Percentiles rank a stretch among this genome's conserved stretches.
Conservation (phyloP, 2,888 invertebrate genomes). For the Pachymerium ferrugineum region DNA sequence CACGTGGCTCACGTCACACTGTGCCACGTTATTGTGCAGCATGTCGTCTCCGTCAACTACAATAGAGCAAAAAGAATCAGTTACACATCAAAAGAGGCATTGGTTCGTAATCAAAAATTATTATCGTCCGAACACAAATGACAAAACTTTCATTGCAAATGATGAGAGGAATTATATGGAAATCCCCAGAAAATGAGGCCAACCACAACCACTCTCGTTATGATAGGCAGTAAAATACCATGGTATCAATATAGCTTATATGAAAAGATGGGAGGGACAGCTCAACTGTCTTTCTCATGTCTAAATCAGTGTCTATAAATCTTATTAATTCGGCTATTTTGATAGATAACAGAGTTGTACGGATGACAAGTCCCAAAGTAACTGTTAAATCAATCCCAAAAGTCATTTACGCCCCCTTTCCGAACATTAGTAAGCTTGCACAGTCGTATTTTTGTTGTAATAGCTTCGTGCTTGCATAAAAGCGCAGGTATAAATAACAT, state of each 20-base stretch:
- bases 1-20: constrained; percentile 24
- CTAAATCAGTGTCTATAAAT: not conserved
- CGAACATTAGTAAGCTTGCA: not conserved
- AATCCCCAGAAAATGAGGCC: not conserved
- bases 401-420: constrained; percentile 1
- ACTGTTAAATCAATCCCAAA: constrained; percentile 4
- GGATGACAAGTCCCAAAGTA: not conserved
- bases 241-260: no score
- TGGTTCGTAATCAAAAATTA: constrained; percentile 16
- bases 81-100: constrained; percentile 6
- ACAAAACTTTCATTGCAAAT: not conserved
- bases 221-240: no score
- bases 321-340: not conserved
- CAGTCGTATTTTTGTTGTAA: no score
- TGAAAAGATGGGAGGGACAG: not conserved
- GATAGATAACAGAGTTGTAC: constrained; percentile 13
- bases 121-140: not conserved
- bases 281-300: not conserved
- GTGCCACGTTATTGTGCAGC: constrained; percentile 15
- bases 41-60: constrained; percentile 8
- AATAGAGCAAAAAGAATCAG: constrained; percentile 19
- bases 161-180: not conserved
- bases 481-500: no score
- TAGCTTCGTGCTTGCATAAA: no score
- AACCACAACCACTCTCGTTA: no score